phyloP scores from a whole-genome alignment of 2,888 invertebrate species.

The Dolichopus griseipennis region DNA sequence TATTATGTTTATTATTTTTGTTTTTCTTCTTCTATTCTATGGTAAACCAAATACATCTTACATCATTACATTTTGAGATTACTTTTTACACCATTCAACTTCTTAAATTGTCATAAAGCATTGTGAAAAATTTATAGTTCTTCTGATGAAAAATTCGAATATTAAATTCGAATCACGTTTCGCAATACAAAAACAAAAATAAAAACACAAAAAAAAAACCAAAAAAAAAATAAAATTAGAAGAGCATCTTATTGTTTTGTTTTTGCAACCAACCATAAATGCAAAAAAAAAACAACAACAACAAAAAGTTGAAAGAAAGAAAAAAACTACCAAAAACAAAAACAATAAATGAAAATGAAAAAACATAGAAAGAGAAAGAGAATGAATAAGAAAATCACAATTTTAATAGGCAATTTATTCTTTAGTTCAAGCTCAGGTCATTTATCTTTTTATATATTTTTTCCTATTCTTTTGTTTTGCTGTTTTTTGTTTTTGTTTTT shows the following conservation, averaged over 20 bases:
- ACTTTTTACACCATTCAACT: neutral
- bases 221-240: too few relatives aligned
- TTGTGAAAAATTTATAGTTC: neutral
- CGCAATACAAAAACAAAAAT: neutral
- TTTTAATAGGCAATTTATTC: constrained; percentile 3
- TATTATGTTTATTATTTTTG: too few relatives aligned
- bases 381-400: neutral
- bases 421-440: neutral
- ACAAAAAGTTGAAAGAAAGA: too few relatives aligned
- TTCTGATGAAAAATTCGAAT: neutral
- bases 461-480: too few relatives aligned
- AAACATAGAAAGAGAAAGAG: too few relatives aligned
- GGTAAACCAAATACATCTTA: too few relatives aligned
- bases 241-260: neutral
- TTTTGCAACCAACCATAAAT: neutral
- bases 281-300: neutral
- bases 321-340: too few relatives aligned
- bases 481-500: neutral
- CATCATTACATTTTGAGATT: neutral
- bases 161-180: neutral
- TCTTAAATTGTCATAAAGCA: neutral
- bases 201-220: too few relatives aligned
- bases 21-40: too few relatives aligned
- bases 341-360: too few relatives aligned
- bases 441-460: too few relatives aligned